Base-by-base conservation (phyloP, 2,888 invertebrate species). In the Eupithecia inturbata region DNA sequence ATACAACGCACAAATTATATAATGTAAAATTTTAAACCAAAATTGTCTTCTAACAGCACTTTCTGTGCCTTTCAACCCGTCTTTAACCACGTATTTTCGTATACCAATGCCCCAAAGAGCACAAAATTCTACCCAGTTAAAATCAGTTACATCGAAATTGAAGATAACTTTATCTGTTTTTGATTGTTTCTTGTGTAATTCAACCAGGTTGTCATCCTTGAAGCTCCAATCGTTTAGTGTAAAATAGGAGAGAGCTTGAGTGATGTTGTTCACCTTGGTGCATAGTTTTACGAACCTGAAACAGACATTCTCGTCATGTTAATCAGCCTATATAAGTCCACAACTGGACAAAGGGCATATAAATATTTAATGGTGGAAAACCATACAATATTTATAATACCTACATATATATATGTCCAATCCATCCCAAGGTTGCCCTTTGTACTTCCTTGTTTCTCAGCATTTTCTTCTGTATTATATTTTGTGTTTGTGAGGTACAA, bases 161-260 rank as follows among this genome's bases (percentile, higher is more conserved):
- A 79, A 82, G 0, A 82, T 78, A 0, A 26, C 33, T 45, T 74
- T 77, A 60, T 82, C 82, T 0, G 74, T 68, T 12, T 80, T 67
- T 19, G 80, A 78, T 31, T 81, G 33, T 12, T 49, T 64, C 10
- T 68, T 57, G 66, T 75, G 64, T n/a, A 80, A 62, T 22, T 62
- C 71, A 4, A 36, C 39, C 0, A 73, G 16, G 63, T 80, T 72
- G 36, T 71, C 64, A 36, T 78, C 80, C 12, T 64, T 45, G 26
- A 80, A 78, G 9, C 62, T 5, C 77, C 77, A 78, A 19, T 74
- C 64, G 68, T 76, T 75, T 0, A 60, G 12, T 1, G 66, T 1
- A 22, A 80, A 82, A 16, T 69, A 81, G 0, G 73, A 64, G 0
- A 79, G 57, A 0, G 62, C 45, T 1, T 45, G 33, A 1, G 67